Evolutionary conservation across 1,140 invertebrate genomes (phyloP).

Genomic region (Agrilus planipennis): DNA sequence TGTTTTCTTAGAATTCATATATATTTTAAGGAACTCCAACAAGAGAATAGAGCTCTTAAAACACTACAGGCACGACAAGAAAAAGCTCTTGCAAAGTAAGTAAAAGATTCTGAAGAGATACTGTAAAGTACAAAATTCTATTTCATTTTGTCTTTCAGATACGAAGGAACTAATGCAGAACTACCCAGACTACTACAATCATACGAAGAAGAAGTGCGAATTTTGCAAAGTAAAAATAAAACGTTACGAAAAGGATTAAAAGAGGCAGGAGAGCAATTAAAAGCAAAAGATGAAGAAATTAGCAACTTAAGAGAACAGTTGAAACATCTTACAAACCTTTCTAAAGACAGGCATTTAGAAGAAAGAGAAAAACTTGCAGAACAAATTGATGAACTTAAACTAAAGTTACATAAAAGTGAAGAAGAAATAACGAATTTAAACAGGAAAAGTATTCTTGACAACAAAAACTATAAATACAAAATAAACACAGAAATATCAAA

Average conservation of each 20-base stretch:
- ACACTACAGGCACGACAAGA: slow-evolving; percentile 65
- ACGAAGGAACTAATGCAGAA: slow-evolving; percentile 63
- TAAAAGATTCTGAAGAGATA: slow-evolving; percentile 6
- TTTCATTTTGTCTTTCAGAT: slow-evolving; percentile 35
- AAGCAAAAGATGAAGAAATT: slow-evolving; percentile 53
- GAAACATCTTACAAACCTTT: slow-evolving; percentile 52
- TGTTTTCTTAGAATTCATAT: background rate
- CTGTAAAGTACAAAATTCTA: background rate
- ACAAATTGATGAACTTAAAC: slow-evolving; percentile 47
- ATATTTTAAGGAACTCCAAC: slow-evolving; percentile 50
- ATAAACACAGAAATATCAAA: slow-evolving; percentile 53
- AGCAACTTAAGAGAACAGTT: slow-evolving; percentile 51
- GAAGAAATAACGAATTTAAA: slow-evolving; percentile 55
- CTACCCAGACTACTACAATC: slow-evolving; percentile 57
- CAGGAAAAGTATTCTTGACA: slow-evolving; percentile 52
- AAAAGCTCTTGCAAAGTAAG: slow-evolving; percentile 50
- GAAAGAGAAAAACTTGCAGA: slow-evolving; percentile 58
- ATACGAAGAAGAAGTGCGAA: slow-evolving; percentile 62
- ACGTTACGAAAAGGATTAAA: slow-evolving; percentile 49
- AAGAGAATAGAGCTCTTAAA: slow-evolving; percentile 60
- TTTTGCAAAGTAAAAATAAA: slow-evolving; percentile 55
- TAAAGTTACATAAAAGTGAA: slow-evolving; percentile 52
- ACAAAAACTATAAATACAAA: slow-evolving; percentile 59
- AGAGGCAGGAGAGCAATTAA: slow-evolving; percentile 46
- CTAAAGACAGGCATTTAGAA: slow-evolving; percentile 56